Evolutionary conservation across 2,888 invertebrate genomes (phyloP), one percentile per base, ranked within the genome.

Genomic region (Galeruca laticollis): DNA sequence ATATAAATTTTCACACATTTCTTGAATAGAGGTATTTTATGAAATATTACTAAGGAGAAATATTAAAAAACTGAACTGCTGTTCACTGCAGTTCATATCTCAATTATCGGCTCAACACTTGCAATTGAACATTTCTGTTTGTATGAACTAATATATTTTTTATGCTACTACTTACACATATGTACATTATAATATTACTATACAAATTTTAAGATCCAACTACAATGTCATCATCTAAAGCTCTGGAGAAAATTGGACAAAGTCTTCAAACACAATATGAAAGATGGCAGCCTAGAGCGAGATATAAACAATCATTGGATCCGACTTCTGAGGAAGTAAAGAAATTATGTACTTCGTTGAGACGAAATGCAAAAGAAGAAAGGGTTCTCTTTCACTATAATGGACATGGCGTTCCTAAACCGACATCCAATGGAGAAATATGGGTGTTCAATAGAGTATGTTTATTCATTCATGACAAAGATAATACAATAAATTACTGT

Each of bases 331-430:
- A 99, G 47, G 99, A 99, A 87, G 96, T 99, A 0, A 98, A 98
- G 85, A 98, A 99, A 85, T 87, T 99, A 21, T 99, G 99, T 84
- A 93, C 94, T 33, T 97, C 98, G 0, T 87, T 99, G 75, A 89
- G 99, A 11, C 89, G 98, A 76, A 98, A 97, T 86, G 99, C 99
- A 4, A 99, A 99, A 86, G 99, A 99, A 81, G 99, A 99, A 84
- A 90, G 99, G 74, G 98, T 99, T 43, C 87, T 99, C 64, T 99
- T 99, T 87, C 99, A 99, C 86, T 99, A 99, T 86, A 99, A 99
- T 86, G 99, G 99, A 0, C 99, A 99, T 84, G 99, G 99, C 15
- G 99, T 99, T 70, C 99, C 99, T 51, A 94, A 94, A 85, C 99
- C 99, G 37, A 99, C 99, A 10, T 89, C 92, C 18, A 99, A 99